Evolutionary conservation across 1,140 invertebrate species (phyloP).

Genomic region (Procambarus clarkii): DNA sequence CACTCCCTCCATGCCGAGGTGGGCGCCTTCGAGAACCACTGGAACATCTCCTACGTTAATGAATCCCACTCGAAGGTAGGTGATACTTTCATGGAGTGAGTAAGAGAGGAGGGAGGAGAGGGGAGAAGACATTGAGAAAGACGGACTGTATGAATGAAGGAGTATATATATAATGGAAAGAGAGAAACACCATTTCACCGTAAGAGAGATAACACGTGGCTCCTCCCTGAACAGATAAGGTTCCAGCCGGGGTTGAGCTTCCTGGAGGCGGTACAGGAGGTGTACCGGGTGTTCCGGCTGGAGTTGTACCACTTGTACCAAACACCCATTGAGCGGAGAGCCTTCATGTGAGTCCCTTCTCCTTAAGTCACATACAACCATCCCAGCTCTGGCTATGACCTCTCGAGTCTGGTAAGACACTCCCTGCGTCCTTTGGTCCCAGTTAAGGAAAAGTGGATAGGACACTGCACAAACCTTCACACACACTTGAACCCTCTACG

Average conservation of each 20-base stretch:
- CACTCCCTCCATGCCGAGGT: neutral
- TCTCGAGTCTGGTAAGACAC: no score
- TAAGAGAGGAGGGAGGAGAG: no score
- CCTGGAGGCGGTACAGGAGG: conserved; percentile 20
- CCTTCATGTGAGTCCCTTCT: conserved; percentile 34
- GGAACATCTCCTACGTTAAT: conserved; percentile 35
- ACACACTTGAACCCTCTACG: no score
- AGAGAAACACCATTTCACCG: neutral
- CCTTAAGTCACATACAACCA: no score
- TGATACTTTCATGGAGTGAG: no score
- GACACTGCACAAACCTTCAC: no score
- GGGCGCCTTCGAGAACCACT: conserved; percentile 37
- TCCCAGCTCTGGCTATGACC: no score
- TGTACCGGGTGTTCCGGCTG: conserved; percentile 42
- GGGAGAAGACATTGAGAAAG: no score
- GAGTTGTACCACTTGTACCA: conserved; percentile 35
- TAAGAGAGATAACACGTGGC: neutral
- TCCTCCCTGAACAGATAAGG: neutral
- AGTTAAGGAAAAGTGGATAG: no score
- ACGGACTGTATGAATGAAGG: no score
- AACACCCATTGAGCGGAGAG: conserved; percentile 5
- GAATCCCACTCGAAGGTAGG: conserved; percentile 20
- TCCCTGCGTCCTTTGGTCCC: no score
- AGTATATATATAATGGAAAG: no score
- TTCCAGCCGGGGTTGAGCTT: conserved; percentile 11